A percentile compares a stretch with the other conserved stretches of the same genome.
Evolutionary conservation across 2,888 invertebrate genomes (phyloP).

Genomic region (Clivina fossor): DNA sequence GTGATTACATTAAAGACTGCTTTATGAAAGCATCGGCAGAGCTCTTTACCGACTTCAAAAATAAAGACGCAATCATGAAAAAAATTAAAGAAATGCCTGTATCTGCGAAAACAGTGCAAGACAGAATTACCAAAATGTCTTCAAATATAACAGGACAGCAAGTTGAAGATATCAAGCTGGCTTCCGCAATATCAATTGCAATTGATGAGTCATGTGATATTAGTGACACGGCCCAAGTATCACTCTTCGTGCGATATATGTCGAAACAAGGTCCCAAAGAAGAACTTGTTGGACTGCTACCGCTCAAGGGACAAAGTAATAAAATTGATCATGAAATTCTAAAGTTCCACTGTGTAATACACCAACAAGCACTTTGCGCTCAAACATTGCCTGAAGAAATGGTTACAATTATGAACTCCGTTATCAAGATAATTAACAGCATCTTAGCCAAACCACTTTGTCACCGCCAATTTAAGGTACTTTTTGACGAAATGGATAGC

Average conservation of each 20-base stretch:
- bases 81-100: conserved; percentile 40
- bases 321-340: no score
- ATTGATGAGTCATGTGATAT: conserved; percentile 40
- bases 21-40: conserved; percentile 42
- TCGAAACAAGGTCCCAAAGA: conserved; percentile 38
- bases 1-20: conserved; percentile 39
- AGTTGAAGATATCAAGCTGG: conserved; percentile 42
- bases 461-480: no score
- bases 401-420: no score
- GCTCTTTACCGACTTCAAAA: conserved; percentile 45
- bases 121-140: conserved; percentile 43
- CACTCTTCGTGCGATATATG: conserved; percentile 40
- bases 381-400: no score
- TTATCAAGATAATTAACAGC: no score
- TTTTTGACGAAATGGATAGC: no score
- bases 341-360: no score
- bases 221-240: conserved; percentile 42
- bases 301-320: no score
- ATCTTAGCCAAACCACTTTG: no score
- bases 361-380: no score
- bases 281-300: no score
- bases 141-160: conserved; percentile 40
- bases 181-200: conserved; percentile 42
- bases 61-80: conserved; percentile 41
- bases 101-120: conserved; percentile 41